Evolutionary conservation across 2,113 vertebrate genomes (phyloP).

Genomic region (Amblyopsis rosae): DNA sequence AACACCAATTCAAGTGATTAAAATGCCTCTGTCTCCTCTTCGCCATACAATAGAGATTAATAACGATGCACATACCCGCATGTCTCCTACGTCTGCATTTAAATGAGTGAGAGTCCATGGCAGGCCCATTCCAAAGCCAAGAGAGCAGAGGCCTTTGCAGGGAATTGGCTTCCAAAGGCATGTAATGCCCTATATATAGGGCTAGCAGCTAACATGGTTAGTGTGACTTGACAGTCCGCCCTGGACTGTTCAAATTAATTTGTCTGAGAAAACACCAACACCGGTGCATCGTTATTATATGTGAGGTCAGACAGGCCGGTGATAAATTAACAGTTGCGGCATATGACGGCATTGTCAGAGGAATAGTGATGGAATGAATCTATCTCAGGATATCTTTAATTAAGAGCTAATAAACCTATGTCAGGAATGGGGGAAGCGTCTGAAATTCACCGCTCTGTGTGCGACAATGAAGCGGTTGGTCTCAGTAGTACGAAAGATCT

Average conservation of each 20-base stretch:
- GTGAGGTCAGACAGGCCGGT: slow-evolving; percentile 16
- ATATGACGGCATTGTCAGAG: slow-evolving; percentile 31
- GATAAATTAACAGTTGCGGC: slow-evolving; percentile 26
- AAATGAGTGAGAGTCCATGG: slow-evolving; percentile 75
- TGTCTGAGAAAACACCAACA: slow-evolving; percentile 30
- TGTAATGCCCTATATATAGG: slow-evolving; percentile 70
- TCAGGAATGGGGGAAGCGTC: too few species aligned
- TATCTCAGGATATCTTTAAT: slow-evolving; percentile 30
- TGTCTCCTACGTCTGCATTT: slow-evolving; percentile 75
- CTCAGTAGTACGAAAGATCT: too few species aligned
- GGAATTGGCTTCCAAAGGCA: slow-evolving; percentile 36
- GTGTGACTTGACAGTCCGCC: slow-evolving; percentile 63
- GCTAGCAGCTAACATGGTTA: slow-evolving; percentile 68
- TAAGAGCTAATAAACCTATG: not conserved
- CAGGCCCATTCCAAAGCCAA: slow-evolving; percentile 61
- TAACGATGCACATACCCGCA: slow-evolving; percentile 70
- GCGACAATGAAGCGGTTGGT: too few species aligned
- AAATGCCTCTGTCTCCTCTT: not conserved
- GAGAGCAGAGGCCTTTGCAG: slow-evolving; percentile 37
- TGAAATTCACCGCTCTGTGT: too few species aligned
- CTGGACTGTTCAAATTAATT: slow-evolving; percentile 57
- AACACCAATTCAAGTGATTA: not conserved
- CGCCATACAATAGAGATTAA: slow-evolving; percentile 20
- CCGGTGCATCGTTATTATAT: slow-evolving; percentile 23
- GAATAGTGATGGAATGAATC: not conserved